Conservation (phyloP, 37 sponge, comb jelly and placozoan genomes). For the Chondrilla cf. caribensis region DNA sequence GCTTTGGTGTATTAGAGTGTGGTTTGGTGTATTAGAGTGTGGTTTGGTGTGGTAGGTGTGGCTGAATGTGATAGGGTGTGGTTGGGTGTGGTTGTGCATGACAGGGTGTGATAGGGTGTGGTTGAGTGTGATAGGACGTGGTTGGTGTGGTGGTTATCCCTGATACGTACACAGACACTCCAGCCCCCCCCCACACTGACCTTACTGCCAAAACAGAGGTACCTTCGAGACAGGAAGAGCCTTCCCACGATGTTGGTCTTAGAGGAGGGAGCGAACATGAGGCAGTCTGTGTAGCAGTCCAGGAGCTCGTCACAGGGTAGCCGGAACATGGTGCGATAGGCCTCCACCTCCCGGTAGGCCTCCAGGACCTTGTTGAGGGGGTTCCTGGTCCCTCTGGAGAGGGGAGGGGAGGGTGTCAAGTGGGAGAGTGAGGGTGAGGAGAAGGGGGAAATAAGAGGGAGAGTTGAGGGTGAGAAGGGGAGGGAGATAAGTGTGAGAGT, state of each 20-base stretch:
- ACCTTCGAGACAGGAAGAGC: conserved; percentile 70
- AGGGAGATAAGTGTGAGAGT: too few relatives aligned
- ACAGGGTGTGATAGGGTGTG: conserved; percentile 38
- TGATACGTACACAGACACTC: conserved; percentile 49
- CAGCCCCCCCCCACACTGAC: conserved; percentile 53
- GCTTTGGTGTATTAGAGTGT: too few relatives aligned
- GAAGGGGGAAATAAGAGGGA: too few relatives aligned
- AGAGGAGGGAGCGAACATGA: conserved; percentile 64
- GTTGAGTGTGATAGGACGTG: not conserved
- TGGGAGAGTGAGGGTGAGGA: too few relatives aligned
- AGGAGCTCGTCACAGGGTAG: conserved; percentile 72
- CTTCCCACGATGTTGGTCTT: conserved; percentile 68
- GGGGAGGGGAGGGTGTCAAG: too few relatives aligned
- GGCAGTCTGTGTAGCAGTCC: conserved; percentile 76
- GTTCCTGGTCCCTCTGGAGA: not conserved
- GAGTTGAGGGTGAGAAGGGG: too few relatives aligned
- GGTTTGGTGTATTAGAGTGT: too few relatives aligned
- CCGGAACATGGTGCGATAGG: conserved; percentile 35
- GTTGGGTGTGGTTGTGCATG: too few relatives aligned
- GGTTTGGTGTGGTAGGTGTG: too few relatives aligned
- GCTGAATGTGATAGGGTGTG: too few relatives aligned
- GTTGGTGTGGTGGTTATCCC: not conserved
- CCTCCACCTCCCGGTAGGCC: conserved; percentile 7
- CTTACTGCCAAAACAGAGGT: conserved; percentile 84
- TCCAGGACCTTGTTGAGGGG: conserved; percentile 11